phyloP scores from a whole-genome alignment of 2,888 invertebrate species.

The Netelia melanura region DNA sequence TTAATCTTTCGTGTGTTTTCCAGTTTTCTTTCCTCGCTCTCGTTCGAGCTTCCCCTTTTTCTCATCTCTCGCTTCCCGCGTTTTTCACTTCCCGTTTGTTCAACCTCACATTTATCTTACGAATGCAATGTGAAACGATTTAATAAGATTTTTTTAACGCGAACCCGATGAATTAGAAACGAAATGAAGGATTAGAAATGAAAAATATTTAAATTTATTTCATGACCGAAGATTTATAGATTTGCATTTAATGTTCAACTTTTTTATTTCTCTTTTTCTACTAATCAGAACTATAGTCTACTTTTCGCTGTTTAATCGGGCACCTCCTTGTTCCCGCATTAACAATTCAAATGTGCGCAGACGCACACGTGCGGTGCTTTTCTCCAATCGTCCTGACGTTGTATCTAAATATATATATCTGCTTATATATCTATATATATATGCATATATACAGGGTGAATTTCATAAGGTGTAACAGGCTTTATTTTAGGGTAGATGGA shows the following conservation, averaged over 20 bases:
- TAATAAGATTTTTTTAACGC: no score
- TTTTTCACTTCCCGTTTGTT: no score
- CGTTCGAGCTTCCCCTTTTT: background rate
- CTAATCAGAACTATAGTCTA: no score
- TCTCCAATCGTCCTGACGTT: slow-evolving; percentile 5
- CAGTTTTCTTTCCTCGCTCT: slow-evolving; percentile 37
- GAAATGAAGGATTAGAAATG: no score
- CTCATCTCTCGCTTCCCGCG: background rate
- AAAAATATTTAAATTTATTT: background rate
- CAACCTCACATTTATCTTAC: no score
- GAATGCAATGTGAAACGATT: no score
- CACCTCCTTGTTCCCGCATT: background rate
- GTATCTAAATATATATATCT: background rate
- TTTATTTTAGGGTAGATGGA: no score
- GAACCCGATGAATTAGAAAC: no score
- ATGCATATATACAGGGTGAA: background rate
- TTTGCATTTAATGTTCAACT: background rate
- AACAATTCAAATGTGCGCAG: background rate
- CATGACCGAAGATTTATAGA: background rate
- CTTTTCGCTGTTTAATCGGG: no score
- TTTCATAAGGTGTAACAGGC: no score
- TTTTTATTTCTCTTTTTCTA: background rate
- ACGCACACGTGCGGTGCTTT: slow-evolving; percentile 11
- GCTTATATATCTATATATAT: background rate
- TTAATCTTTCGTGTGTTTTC: slow-evolving; percentile 31